Conservation (phyloP, 2,113 vertebrate species). For the Rhagologus leucostigma region DNA sequence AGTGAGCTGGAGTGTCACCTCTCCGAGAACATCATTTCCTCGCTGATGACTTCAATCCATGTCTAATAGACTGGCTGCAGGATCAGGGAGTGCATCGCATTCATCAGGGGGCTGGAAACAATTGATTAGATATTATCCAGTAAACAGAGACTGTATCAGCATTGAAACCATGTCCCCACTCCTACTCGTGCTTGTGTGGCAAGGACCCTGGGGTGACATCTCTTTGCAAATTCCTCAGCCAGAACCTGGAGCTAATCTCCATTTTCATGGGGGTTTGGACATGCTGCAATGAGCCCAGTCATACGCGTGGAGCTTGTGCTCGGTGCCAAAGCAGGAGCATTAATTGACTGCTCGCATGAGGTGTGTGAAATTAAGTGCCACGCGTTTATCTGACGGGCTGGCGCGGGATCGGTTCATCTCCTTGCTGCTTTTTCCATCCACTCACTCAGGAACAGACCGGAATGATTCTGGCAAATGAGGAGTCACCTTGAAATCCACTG, state of each 20-base stretch:
- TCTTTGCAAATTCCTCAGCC: background rate
- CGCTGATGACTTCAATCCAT: background rate
- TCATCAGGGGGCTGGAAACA: slow-evolving; percentile 22
- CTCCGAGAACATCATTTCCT: background rate
- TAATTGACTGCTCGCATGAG: slow-evolving; percentile 37
- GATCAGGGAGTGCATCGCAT: background rate
- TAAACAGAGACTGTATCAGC: slow-evolving; percentile 19
- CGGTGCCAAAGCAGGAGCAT: background rate
- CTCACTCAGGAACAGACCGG: background rate
- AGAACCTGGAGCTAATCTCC: slow-evolving; percentile 19
- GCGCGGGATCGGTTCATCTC: background rate
- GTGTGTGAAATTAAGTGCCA: slow-evolving; percentile 29
- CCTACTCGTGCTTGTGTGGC: background rate
- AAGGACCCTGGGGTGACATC: background rate
- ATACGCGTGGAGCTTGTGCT: background rate
- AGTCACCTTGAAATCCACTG: slow-evolving; percentile 49
- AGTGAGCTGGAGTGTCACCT: background rate
- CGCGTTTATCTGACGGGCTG: background rate
- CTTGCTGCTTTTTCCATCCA: background rate
- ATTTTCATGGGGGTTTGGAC: background rate
- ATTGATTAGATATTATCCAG: slow-evolving; percentile 44
- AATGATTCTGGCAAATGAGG: background rate
- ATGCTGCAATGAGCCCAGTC: background rate
- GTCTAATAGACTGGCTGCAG: background rate
- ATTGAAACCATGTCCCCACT: background rate